Evolutionary conservation across 2,113 vertebrate genomes (phyloP), one percentile per base, ranked within the genome.

Genomic region (Bos taurus): DNA sequence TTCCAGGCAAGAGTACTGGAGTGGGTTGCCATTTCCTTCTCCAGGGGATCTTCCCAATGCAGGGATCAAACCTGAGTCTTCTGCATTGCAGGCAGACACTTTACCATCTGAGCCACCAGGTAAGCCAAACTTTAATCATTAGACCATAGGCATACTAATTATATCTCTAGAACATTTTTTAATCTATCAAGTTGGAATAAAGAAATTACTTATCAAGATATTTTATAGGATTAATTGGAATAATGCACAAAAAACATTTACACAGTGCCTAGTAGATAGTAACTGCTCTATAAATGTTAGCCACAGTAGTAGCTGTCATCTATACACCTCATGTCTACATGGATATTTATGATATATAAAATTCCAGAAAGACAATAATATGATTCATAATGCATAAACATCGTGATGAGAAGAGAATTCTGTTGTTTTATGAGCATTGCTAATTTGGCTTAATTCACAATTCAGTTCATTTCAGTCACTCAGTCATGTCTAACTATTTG

Each of bases 381-480:
- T 56, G 7, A 90, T 6, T 96, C 26, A 43, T 25, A 36, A 1
- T 80, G 56, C 33, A 2, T 50, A 80, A 90, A 67, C 40, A 46
- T 36, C 13, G 36, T 80, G 28, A 96, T 50, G 52, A 80, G 25
- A 97, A 91, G 26, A 64, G 28, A 96, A 91, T 56, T 67, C 74
- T 82, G 91, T 83, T 30, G 89, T 64, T 92, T 83, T 85, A 56
- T 50, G 28, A 89, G 4, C 28, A 33, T 50, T 91, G 46, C 28
- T 95, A 86, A 80, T 93, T 95, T 95, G 30, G 10, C 16, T 90
- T 91, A 60, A 94, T 74, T 88, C 57, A 64, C 40, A 71, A n/a
- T 71, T 40, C n/a, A 71, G 19, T 71, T 71, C 67, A 23, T 1
- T 71, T 40, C 67, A 71, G n/a, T 71, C n/a, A 40, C 21, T 71